Base-by-base conservation (phyloP, 23 tunicate genomes). In the Botrylloides violaceus region DNA sequence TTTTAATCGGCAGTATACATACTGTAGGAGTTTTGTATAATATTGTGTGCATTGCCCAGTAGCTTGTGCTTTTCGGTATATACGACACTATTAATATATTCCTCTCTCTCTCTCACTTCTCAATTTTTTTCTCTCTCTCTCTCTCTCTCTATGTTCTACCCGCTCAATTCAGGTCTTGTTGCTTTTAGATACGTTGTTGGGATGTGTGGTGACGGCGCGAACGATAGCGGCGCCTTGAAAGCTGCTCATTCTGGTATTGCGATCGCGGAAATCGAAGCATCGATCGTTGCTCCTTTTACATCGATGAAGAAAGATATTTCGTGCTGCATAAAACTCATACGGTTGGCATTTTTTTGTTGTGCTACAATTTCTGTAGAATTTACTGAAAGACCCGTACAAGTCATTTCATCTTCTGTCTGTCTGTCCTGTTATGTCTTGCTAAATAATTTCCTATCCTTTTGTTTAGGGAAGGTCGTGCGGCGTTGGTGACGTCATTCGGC, bases 201-300 rank as follows among this genome's bases (percentile, higher is more conserved):
- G 7, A 66, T 77, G 58, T 77, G 81, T 49, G 81, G 81, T n/a
- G 81, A 77, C 39, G 81, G 81, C 18, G 81, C 81, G 1, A 77
- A 77, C 29, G 81, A 77, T 66, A 27, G 64, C 31, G 81, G 76
- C 4, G 81, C 81, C 4, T 32, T 77, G 76, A 70, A 77, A 48
- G 59, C 77, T 2, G 81, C 81, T 21, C 58, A 43, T 73, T 19
- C 49, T n/a, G 78, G 65, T 58, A 73, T 57, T 2, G 74, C 74
- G 43, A 36, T 68, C 26, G 74, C 74, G 35, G 74, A 68, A 36
- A 28, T 36, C 28, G 57, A 68, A 68, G 36, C 74, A 0, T 38
- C 74, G n/a, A 68, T 68, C 24, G 56, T 68, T 25, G 74, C 74
- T 2, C 74, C 74, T 19, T 68, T 68, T 43, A 68, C 74, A n/a